Evolutionary conservation across 2,888 invertebrate genomes (phyloP).

Genomic region (Eupeodes latifasciatus): DNA sequence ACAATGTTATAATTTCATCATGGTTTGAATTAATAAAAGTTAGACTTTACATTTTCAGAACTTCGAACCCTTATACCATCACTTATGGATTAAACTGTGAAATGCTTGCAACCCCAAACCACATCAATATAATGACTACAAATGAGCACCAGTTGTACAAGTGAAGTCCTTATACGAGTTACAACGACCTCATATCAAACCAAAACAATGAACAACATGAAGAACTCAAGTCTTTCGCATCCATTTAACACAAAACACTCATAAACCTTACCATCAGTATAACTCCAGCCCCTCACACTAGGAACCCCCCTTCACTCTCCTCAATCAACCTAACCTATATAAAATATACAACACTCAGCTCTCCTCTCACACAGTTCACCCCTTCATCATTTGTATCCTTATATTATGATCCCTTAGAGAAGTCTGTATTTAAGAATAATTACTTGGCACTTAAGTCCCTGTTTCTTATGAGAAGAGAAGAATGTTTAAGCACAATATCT

Average conservation of each 20-base stretch:
- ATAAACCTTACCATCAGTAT: not conserved
- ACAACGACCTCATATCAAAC: slow-evolving; percentile 33
- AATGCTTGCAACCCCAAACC: not conserved
- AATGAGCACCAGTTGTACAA: slow-evolving; percentile 5
- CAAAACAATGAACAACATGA: slow-evolving; percentile 22
- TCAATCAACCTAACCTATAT: not conserved
- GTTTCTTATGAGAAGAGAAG: slow-evolving; percentile 38
- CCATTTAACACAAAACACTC: slow-evolving; percentile 36
- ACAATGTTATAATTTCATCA: too few species aligned
- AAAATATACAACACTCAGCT: not conserved
- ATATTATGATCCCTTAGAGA: slow-evolving; percentile 51
- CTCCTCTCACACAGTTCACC: slow-evolving; percentile 12
- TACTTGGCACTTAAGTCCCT: slow-evolving; percentile 63
- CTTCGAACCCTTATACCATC: not conserved
- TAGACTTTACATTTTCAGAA: too few species aligned
- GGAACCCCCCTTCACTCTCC: not conserved
- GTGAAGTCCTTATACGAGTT: not conserved
- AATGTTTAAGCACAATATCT: slow-evolving; percentile 42
- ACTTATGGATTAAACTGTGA: not conserved
- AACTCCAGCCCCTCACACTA: too few species aligned
- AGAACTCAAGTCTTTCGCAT: slow-evolving; percentile 9
- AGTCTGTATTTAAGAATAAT: slow-evolving; percentile 69
- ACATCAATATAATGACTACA: not conserved
- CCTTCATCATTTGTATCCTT: slow-evolving; percentile 46
- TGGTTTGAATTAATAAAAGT: too few species aligned